A percentile compares a stretch with the other conserved stretches of the same genome.
Evolutionary conservation across 37 sponge, comb jelly and placozoan species (phyloP).

Genomic region (Beroe forskalii): DNA sequence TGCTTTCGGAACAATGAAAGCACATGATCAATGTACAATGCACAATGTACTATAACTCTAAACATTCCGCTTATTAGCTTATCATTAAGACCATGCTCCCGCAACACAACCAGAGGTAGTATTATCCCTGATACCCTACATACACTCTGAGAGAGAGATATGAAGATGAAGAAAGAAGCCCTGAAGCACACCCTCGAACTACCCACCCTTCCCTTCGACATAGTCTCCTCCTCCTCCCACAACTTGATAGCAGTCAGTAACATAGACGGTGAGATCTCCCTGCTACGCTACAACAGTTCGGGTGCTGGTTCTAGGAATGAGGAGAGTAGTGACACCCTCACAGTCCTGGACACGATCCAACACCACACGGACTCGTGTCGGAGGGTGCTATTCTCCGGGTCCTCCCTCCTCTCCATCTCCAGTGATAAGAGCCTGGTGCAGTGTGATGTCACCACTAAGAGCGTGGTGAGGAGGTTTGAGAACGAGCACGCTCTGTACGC

Average conservation of each 20-base stretch:
- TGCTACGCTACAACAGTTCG: not conserved
- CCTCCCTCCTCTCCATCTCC: slow-evolving; percentile 61
- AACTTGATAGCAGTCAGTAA: slow-evolving; percentile 30
- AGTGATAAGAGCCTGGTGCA: slow-evolving; percentile 60
- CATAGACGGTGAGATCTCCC: slow-evolving; percentile 41
- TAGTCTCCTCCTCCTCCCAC: not conserved
- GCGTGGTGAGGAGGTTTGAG: slow-evolving; percentile 29
- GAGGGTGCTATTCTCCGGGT: not conserved
- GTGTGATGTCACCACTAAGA: slow-evolving; percentile 69
- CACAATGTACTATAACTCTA: too few species aligned
- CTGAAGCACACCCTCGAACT: not conserved
- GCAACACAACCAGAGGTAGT: too few species aligned
- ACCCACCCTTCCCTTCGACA: slow-evolving; percentile 19
- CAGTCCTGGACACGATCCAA: not conserved
- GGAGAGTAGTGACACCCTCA: not conserved
- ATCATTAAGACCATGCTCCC: too few species aligned
- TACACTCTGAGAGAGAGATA: too few species aligned
- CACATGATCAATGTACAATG: too few species aligned
- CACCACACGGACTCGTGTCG: slow-evolving; percentile 40
- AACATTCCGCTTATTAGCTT: too few species aligned
- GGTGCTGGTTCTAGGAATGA: too few species aligned
- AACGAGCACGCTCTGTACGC: slow-evolving; percentile 77
- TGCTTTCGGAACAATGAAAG: too few species aligned
- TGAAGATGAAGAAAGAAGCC: not conserved
- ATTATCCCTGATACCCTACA: too few species aligned